Conservation (phyloP, 1,140 invertebrate species). For the Calliphora vicina region DNA sequence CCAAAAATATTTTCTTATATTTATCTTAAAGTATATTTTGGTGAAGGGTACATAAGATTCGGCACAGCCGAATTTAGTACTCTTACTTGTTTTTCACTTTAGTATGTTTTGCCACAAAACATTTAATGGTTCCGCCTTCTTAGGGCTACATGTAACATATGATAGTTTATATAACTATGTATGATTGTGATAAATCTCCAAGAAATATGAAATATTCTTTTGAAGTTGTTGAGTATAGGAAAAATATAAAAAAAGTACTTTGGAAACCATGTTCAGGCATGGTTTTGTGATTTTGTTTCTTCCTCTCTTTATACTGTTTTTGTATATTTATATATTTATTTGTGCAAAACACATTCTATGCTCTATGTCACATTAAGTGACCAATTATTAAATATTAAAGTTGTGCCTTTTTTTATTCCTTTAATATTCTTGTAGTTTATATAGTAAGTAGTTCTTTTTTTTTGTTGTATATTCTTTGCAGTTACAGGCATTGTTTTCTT, state of each 20-base stretch:
- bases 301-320: neutral
- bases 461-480: neutral
- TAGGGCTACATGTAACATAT: too few species aligned
- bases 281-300: neutral
- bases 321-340: neutral
- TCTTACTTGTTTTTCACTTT: too few species aligned
- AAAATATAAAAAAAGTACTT: neutral
- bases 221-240: slow-evolving; percentile 6
- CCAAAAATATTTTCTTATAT: too few species aligned
- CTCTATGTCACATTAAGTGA: slow-evolving; percentile 32
- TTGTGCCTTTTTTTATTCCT: slow-evolving; percentile 23
- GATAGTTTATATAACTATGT: neutral
- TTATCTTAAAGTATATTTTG: too few species aligned
- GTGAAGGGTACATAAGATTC: too few species aligned
- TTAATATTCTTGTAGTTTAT: neutral
- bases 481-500: slow-evolving; percentile 1
- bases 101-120: too few species aligned
- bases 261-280: neutral
- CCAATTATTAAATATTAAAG: slow-evolving; percentile 35
- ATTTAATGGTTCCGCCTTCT: too few species aligned
- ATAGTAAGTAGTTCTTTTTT: neutral
- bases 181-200: slow-evolving; percentile 27
- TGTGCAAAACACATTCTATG: slow-evolving; percentile 19
- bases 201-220: slow-evolving; percentile 35
- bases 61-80: too few species aligned